A percentile compares a stretch with the other conserved stretches of the same genome.
Evolutionary conservation across 1,140 invertebrate species (phyloP).

Genomic region (Cydia strobilella): DNA sequence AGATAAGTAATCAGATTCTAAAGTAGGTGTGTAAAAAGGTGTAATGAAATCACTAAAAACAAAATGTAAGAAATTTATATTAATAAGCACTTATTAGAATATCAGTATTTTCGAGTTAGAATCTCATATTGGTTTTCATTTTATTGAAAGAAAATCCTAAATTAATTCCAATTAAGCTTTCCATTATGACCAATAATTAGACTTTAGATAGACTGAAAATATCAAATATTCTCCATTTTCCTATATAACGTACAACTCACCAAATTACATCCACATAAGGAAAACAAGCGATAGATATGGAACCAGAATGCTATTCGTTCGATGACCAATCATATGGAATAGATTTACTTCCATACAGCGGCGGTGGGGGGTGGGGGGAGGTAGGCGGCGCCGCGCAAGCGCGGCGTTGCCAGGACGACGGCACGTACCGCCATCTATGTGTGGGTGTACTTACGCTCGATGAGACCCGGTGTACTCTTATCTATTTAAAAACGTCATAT

Average conservation of each 20-base stretch:
- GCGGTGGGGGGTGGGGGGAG: constrained; percentile 46
- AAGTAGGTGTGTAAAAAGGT: no score
- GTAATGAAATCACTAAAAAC: no score
- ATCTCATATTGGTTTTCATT: background rate
- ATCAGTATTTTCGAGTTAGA: background rate
- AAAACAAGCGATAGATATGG: constrained; percentile 44
- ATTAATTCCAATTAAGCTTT: background rate
- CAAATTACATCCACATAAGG: constrained; percentile 34
- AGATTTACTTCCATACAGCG: constrained; percentile 48
- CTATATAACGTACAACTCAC: background rate
- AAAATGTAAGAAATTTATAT: background rate
- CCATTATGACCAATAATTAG: no score
- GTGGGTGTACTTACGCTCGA: constrained; percentile 42
- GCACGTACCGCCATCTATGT: constrained; percentile 66
- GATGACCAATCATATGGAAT: constrained; percentile 74
- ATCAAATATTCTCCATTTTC: background rate
- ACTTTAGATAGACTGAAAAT: no score
- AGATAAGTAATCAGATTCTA: no score
- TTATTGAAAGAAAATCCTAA: background rate
- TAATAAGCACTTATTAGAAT: background rate
- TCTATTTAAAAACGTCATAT: background rate
- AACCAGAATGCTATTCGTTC: constrained; percentile 47
- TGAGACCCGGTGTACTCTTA: background rate
- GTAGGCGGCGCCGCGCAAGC: constrained; percentile 75
- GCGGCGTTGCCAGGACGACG: constrained; percentile 74